Evolutionary conservation across 1,140 invertebrate genomes (phyloP).

Genomic region (Catajapyx aquilonaris): DNA sequence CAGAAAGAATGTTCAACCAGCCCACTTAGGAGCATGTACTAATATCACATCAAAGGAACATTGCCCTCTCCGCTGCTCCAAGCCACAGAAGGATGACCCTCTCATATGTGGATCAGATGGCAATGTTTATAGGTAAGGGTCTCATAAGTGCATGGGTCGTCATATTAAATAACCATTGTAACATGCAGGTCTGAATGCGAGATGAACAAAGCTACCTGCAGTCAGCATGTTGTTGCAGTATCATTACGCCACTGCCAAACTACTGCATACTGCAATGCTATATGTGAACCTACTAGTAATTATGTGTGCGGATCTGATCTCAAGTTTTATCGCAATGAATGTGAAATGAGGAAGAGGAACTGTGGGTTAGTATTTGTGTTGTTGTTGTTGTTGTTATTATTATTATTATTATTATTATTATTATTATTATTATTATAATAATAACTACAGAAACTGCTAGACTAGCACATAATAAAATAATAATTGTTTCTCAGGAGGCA

Average conservation of each 20-base stretch:
- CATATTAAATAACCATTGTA: too few relatives aligned
- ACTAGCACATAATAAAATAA: too few relatives aligned
- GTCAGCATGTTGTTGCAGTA: slow-evolving; percentile 57
- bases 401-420: too few relatives aligned
- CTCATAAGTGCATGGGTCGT: too few relatives aligned
- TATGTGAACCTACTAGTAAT: slow-evolving; percentile 41
- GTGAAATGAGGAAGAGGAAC: slow-evolving; percentile 77
- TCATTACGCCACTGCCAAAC: slow-evolving; percentile 56
- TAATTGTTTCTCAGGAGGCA: slow-evolving; percentile 46
- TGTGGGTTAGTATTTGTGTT: slow-evolving; percentile 72
- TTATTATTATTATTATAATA: too few relatives aligned
- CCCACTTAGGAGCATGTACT: slow-evolving; percentile 67
- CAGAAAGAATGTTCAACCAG: slow-evolving; percentile 61
- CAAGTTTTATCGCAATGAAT: slow-evolving; percentile 76
- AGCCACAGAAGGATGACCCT: slow-evolving; percentile 37
- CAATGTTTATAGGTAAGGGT: slow-evolving; percentile 61
- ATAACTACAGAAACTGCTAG: too few relatives aligned
- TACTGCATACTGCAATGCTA: slow-evolving; percentile 55
- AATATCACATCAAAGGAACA: slow-evolving; percentile 11
- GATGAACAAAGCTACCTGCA: slow-evolving; percentile 60
- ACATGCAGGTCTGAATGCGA: slow-evolving; percentile 74
- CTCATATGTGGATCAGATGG: slow-evolving; percentile 73
- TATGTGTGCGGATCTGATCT: slow-evolving; percentile 85
- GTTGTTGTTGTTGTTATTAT: too few relatives aligned
- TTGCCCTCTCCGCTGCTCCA: slow-evolving; percentile 46